phyloP scores from a whole-genome alignment of 2,888 invertebrate genomes.

The Drosophila quinaria region DNA sequence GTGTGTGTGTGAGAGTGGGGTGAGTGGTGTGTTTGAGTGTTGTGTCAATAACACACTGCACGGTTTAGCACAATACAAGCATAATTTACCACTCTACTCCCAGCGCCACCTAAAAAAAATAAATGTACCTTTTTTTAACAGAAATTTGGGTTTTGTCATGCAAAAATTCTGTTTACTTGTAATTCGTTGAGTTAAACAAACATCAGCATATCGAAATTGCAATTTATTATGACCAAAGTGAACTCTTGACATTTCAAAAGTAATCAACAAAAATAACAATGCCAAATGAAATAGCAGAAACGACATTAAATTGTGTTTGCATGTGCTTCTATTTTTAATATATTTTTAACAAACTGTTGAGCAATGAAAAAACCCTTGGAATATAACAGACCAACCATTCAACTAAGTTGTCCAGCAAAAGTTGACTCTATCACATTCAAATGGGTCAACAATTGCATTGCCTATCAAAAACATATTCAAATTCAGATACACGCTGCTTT shows the following conservation, averaged over 20 bases:
- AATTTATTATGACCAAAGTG: conserved; percentile 40
- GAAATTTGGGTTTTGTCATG: conserved; percentile 56
- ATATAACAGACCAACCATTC: conserved; percentile 14
- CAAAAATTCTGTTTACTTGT: conserved; percentile 38
- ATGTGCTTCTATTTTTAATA: conserved; percentile 50
- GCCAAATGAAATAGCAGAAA: neutral
- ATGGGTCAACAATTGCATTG: conserved; percentile 55
- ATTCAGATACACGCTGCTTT: neutral
- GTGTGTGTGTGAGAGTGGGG: too few relatives aligned
- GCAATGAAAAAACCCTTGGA: conserved; percentile 38
- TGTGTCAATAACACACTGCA: conserved; percentile 30
- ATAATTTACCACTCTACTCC: conserved; percentile 56
- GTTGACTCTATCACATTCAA: conserved; percentile 47
- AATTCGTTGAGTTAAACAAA: conserved; percentile 46
- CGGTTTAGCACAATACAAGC: conserved; percentile 59
- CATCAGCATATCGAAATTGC: conserved; percentile 58
- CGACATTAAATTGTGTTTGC: conserved; percentile 32
- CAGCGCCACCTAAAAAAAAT: conserved; percentile 16
- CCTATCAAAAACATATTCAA: neutral
- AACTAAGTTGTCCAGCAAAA: conserved; percentile 17
- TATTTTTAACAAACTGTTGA: conserved; percentile 60
- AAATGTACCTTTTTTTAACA: conserved; percentile 66
- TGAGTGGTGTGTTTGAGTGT: conserved; percentile 28
- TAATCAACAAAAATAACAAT: conserved; percentile 14
- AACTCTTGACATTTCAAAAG: conserved; percentile 26